A percentile compares a stretch with the other conserved stretches of the same genome.
Conservation (phyloP, 1,140 invertebrate genomes). For the Drosophila ananassae region DNA sequence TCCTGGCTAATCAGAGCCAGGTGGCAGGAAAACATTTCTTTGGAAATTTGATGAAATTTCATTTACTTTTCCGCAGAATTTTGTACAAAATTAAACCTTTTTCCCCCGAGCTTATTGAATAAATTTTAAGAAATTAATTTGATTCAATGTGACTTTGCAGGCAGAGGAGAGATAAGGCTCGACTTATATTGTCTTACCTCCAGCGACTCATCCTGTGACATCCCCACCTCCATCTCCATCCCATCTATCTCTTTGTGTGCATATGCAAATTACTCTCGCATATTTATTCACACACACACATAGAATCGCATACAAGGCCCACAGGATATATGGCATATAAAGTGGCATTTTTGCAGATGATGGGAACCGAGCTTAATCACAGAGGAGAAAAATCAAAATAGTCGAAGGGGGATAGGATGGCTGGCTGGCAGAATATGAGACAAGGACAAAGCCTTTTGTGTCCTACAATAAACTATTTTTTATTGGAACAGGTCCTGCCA, state of each 20-base stretch:
- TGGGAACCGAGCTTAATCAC: conserved; percentile 33
- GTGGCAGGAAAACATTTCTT: neutral
- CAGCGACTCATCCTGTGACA: neutral
- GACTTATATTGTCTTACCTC: conserved; percentile 38
- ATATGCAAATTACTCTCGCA: conserved; percentile 44
- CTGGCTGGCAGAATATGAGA: conserved; percentile 21
- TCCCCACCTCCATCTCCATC: neutral
- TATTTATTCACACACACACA: conserved; percentile 36
- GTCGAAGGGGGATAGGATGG: neutral
- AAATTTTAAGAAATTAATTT: conserved; percentile 26
- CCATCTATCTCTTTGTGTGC: conserved; percentile 28
- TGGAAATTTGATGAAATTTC: neutral
- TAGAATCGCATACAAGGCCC: no score
- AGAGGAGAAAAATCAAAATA: conserved; percentile 37
- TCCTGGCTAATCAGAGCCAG: neutral
- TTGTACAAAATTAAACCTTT: no score
- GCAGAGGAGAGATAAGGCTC: neutral
- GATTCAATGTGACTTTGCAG: conserved; percentile 13
- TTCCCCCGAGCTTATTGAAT: conserved; percentile 16
- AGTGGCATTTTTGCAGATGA: conserved; percentile 56
- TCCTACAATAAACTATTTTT: conserved; percentile 66
- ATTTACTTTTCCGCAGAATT: no score
- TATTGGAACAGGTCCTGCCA: conserved; percentile 34
- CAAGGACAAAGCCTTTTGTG: conserved; percentile 52
- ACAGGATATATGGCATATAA: conserved; percentile 36